phyloP scores from a whole-genome alignment of 2,113 vertebrate genomes.

The Phylloscopus whistleri region DNA sequence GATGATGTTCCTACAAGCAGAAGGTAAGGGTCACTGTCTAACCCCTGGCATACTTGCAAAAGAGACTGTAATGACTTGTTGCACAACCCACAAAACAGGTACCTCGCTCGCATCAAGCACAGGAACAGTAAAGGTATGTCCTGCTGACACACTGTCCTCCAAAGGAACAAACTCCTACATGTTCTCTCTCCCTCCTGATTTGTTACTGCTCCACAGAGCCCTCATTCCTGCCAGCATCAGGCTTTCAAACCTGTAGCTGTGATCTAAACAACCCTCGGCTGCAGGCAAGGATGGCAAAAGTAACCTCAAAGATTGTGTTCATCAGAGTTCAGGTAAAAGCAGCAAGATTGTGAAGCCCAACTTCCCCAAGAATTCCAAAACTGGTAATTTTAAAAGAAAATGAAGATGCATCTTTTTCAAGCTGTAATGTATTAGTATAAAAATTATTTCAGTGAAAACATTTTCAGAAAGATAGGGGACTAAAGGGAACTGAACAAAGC shows the following conservation, averaged over 20 bases:
- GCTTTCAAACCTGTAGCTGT: neutral
- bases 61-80: neutral
- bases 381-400: neutral
- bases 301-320: neutral
- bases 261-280: neutral
- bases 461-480: neutral
- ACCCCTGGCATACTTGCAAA: neutral
- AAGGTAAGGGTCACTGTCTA: neutral
- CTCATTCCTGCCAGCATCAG: neutral
- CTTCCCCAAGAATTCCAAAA: neutral
- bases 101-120: neutral
- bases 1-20: neutral
- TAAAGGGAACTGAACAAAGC: neutral
- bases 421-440: neutral
- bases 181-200: neutral
- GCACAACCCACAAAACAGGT: neutral
- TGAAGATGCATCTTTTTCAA: neutral
- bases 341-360: neutral
- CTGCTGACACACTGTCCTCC: neutral
- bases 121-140: neutral
- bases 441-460: neutral
- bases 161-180: neutral
- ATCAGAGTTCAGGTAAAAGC: neutral
- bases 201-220: neutral
- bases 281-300: neutral